Evolutionary conservation across 2,888 invertebrate species (phyloP).

Genomic region (Anoplius nigerrimus): DNA sequence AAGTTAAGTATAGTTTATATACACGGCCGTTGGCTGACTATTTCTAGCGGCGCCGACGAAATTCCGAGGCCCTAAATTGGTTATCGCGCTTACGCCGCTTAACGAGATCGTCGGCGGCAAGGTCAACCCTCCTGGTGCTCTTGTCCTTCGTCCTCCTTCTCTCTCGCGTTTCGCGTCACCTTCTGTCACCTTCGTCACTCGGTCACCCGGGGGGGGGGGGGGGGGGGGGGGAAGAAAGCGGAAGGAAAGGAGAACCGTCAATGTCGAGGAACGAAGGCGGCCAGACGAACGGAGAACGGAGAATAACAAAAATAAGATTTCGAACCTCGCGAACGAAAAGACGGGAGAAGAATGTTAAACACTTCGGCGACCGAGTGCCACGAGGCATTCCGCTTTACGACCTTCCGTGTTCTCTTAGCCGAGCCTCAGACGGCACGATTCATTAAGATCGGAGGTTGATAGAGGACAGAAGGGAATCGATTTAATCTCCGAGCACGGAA

Average conservation of each 20-base stretch:
- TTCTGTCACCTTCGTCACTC: slow-evolving; percentile 30
- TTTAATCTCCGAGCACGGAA: too few relatives aligned
- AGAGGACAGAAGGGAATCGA: too few relatives aligned
- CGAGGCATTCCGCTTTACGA: too few relatives aligned
- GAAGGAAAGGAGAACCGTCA: neutral
- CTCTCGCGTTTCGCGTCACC: slow-evolving; percentile 4
- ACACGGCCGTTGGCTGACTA: slow-evolving; percentile 59
- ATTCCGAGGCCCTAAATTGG: slow-evolving; percentile 72
- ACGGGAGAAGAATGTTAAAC: neutral
- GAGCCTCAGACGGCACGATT: too few relatives aligned
- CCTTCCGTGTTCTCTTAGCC: too few relatives aligned
- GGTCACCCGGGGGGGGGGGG: slow-evolving; percentile 22
- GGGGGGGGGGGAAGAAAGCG: slow-evolving; percentile 4
- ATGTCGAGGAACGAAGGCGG: too few relatives aligned
- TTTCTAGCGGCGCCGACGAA: slow-evolving; percentile 70
- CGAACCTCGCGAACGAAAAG: neutral
- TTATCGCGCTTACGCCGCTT: slow-evolving; percentile 64
- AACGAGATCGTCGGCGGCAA: slow-evolving; percentile 62
- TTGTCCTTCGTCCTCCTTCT: slow-evolving; percentile 31
- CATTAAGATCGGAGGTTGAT: too few relatives aligned
- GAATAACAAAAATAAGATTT: neutral
- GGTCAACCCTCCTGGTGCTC: slow-evolving; percentile 57
- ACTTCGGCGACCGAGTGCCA: too few relatives aligned
- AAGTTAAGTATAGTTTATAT: slow-evolving; percentile 59
- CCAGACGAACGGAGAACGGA: neutral